phyloP scores from a whole-genome alignment of 2,797 vertebrate genomes.

The Arctocebus calabarensis region DNA sequence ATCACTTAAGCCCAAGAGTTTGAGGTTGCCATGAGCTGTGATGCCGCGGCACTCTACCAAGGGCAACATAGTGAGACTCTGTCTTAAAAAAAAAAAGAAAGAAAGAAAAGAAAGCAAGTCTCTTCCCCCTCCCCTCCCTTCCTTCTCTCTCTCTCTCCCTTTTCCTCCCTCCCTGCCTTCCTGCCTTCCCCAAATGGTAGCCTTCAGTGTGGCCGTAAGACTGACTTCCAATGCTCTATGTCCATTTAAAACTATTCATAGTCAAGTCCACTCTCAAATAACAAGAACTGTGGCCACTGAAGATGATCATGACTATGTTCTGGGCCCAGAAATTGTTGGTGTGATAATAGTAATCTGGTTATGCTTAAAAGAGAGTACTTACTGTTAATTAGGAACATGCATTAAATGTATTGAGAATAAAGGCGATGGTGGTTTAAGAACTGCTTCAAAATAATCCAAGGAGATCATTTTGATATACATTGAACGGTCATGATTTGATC shows the following conservation, averaged over 20 bases:
- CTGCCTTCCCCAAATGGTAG: too few relatives aligned
- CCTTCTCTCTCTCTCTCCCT: neutral
- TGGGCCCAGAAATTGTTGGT: neutral
- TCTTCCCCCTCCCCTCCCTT: neutral
- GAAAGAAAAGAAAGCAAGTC: neutral
- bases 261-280: neutral
- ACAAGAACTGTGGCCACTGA: rapidly evolving
- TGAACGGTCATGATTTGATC: neutral
- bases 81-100: too few relatives aligned
- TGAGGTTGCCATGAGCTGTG: too few relatives aligned
- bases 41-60: too few relatives aligned
- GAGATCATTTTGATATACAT: too few relatives aligned
- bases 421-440: neutral
- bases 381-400: neutral
- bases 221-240: too few relatives aligned
- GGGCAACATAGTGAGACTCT: too few relatives aligned
- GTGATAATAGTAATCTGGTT: neutral
- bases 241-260: neutral
- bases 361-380: neutral
- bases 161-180: neutral
- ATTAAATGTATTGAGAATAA: neutral
- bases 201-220: neutral
- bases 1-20: too few relatives aligned
- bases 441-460: neutral
- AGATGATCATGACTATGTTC: neutral